phyloP scores from a whole-genome alignment of 2,888 invertebrate genomes.

The Alloscopus bannaensis region DNA sequence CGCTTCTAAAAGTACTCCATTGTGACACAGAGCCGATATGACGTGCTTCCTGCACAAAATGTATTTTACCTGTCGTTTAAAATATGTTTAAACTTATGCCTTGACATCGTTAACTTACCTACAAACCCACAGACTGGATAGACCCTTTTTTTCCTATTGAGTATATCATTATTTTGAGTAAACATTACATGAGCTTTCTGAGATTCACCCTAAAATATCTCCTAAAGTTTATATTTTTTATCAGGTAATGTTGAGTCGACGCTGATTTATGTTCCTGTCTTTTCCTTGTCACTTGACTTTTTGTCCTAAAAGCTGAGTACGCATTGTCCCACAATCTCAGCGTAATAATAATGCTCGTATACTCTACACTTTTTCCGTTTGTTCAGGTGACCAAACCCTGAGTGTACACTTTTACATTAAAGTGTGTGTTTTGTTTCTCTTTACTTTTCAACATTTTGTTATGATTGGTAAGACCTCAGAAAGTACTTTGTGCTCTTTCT shows the following conservation, averaged over 20 bases:
- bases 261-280: conserved; percentile 63
- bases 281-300: conserved; percentile 49
- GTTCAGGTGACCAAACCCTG: conserved; percentile 47
- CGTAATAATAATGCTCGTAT: not conserved
- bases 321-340: not conserved
- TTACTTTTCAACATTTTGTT: conserved; percentile 29
- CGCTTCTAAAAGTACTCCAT: not conserved
- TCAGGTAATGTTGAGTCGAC: conserved; percentile 52
- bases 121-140: not conserved
- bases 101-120: conserved; percentile 6
- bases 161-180: conserved; percentile 55
- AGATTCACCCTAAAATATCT: conserved; percentile 50
- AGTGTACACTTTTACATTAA: conserved; percentile 21
- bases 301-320: conserved; percentile 5
- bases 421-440: conserved; percentile 11
- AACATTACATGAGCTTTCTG: conserved; percentile 54
- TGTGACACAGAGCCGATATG: not conserved
- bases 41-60: not conserved
- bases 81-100: conserved; percentile 6
- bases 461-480: conserved; percentile 32
- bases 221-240: conserved; percentile 47
- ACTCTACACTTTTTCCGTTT: conserved; percentile 8
- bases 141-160: not conserved
- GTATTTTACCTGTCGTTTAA: not conserved
- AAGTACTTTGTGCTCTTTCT: conserved; percentile 34